Evolutionary conservation across 2,797 vertebrate genomes (phyloP), one percentile per base, ranked within the genome.

Genomic region (Silurus lanzhouensis): DNA sequence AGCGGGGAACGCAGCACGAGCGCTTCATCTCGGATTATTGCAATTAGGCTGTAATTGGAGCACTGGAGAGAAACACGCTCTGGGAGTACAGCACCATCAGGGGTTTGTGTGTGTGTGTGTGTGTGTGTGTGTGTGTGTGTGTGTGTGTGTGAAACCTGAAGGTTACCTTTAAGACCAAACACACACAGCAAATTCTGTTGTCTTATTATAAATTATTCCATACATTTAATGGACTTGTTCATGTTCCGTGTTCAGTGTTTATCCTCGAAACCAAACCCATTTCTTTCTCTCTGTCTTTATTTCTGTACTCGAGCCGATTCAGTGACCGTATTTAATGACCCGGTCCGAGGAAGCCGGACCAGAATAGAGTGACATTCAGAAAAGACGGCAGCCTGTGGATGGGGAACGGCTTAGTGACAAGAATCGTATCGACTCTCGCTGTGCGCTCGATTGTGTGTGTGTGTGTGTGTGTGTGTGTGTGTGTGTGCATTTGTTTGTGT

Each of bases 91-190:
- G 70, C 76, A 81, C 89, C 90, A 90, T 88, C 48, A 52, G 48
- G 48, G 6, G 83, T 81, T 86, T 90, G 90, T 90, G 85, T 88
- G 58, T 75, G 83, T 52, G 83, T 82, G 87, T 90, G 90, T 90
- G 85, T 90, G 87, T 88, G 58, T 75, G 83, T 52, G 48, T 52
- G 48, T 52, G 48, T 52, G 10, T 7, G 48, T 52, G 83, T 81
- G 87, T 90, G 90, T 90, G 85, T 90, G 87, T 88, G 58, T 75
- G 83, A 88, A 90, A 92, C 92, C 90, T 92, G 91, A 87, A 90
- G 90, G 87, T 94, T 91, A 92, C 91, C 91, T 93, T 91, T 87
- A 84, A 82, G 85, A 75, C 20, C 44, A 44, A 75, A 15, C 22
- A n/a, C 22, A 9, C 46, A 2, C 1, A 31, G 7, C 9, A 27